Conservation (phyloP, 2,113 vertebrate species). For the Narcine bancroftii region DNA sequence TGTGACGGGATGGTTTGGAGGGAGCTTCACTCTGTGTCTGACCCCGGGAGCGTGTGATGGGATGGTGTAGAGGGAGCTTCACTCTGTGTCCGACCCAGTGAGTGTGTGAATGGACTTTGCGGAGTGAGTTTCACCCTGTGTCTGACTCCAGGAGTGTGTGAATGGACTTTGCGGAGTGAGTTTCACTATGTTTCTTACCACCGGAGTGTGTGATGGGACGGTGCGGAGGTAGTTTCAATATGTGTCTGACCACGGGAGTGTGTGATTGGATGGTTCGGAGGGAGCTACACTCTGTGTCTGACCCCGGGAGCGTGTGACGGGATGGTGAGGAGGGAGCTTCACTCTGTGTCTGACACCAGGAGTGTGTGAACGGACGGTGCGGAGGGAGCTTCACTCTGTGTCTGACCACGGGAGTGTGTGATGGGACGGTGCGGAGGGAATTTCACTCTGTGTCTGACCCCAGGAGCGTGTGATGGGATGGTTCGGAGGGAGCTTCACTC, state of each 20-base stretch:
- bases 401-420: too few relatives aligned
- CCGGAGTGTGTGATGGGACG: not conserved
- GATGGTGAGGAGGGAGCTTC: not conserved
- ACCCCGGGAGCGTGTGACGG: not conserved
- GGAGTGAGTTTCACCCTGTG: not conserved
- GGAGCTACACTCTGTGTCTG: not conserved
- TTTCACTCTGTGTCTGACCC: not conserved
- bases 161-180: not conserved
- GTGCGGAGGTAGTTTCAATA: not conserved
- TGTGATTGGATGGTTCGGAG: not conserved
- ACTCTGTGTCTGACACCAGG: not conserved
- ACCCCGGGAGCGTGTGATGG: not conserved
- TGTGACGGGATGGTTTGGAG: not conserved
- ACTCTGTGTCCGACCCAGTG: not conserved
- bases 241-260: not conserved
- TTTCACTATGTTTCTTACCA: not conserved
- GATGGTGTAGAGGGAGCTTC: not conserved
- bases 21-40: conserved; percentile 6
- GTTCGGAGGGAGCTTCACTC: not conserved
- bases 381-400: too few relatives aligned
- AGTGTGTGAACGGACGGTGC: not conserved
- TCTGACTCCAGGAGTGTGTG: not conserved
- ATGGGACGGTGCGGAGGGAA: not conserved
- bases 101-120: not conserved
- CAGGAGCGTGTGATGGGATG: not conserved